Evolutionary conservation across 2,797 vertebrate species (phyloP).

Genomic region (Poeciliopsis presidionis): DNA sequence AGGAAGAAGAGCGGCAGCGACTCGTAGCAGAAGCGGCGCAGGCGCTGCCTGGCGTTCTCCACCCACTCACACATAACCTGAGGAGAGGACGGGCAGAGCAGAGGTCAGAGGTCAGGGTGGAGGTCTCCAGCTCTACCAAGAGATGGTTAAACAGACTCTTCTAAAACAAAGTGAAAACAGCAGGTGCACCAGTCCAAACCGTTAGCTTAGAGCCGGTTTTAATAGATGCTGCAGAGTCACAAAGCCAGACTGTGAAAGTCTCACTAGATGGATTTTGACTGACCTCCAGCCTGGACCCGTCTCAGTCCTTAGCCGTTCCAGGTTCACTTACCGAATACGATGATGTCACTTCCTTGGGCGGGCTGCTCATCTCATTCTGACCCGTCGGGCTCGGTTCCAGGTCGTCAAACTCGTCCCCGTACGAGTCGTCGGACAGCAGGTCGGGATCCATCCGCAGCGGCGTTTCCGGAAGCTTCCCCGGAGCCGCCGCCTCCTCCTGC

Average conservation of each 20-base stretch:
- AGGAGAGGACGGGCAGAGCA: slow-evolving; percentile 7
- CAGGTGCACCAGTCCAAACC: no score
- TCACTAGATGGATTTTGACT: background rate
- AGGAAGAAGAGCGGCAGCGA: slow-evolving; percentile 89
- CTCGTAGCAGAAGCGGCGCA: slow-evolving; percentile 86
- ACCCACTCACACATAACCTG: slow-evolving; percentile 92
- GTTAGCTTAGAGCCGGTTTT: no score
- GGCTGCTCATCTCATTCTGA: slow-evolving; percentile 84
- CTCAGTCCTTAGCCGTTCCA: no score
- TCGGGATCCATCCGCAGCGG: slow-evolving; percentile 88
- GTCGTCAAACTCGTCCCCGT: slow-evolving; percentile 47
- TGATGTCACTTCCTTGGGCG: slow-evolving; percentile 84
- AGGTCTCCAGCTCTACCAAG: no score
- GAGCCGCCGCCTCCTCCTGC: slow-evolving; percentile 87
- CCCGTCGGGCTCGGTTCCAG: slow-evolving; percentile 79
- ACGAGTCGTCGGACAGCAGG: slow-evolving; percentile 74
- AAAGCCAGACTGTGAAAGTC: background rate
- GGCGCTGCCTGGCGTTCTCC: slow-evolving; percentile 84
- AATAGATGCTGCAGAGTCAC: background rate
- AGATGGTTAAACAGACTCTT: no score
- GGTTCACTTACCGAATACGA: slow-evolving; percentile 89
- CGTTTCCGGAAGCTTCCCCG: slow-evolving; percentile 94
- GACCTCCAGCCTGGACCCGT: background rate
- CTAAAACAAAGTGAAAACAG: no score
- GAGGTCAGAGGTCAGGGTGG: background rate